A percentile compares a stretch with the other conserved stretches of the same genome.
phyloP scores from a whole-genome alignment of 2,797 vertebrate genomes.

The Tokudaia muenninki region DNA sequence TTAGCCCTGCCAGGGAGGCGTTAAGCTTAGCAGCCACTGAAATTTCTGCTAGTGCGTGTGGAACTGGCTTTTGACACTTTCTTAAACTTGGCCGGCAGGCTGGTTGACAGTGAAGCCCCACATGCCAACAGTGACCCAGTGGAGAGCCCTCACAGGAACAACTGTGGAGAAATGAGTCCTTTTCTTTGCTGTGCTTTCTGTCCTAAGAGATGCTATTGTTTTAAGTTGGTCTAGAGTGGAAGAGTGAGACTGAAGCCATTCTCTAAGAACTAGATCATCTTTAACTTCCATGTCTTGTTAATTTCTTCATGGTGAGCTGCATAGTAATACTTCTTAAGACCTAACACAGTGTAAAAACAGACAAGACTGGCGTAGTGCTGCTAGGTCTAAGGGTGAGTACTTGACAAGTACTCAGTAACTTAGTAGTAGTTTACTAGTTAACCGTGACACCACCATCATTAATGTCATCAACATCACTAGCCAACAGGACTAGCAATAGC shows the following conservation, averaged over 20 bases:
- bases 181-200: not conserved
- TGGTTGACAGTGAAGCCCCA: not conserved
- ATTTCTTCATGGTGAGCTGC: not conserved
- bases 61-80: not conserved
- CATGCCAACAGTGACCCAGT: not conserved
- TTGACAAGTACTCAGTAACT: not conserved
- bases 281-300: not conserved
- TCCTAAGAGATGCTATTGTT: not conserved
- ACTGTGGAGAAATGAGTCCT: not conserved
- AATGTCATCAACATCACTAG: not conserved
- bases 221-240: slow-evolving; percentile 1
- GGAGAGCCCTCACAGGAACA: not conserved
- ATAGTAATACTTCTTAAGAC: not conserved
- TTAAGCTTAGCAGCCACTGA: slow-evolving; percentile 41
- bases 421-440: not conserved
- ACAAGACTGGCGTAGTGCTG: not conserved
- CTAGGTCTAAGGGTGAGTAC: not conserved
- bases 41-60: slow-evolving; percentile 20
- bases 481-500: not conserved
- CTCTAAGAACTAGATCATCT: not conserved
- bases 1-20: slow-evolving; percentile 45
- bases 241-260: not conserved
- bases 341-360: not conserved
- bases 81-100: not conserved
- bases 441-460: not conserved